A percentile compares a stretch with the other conserved stretches of the same genome.
Conservation (phyloP, 2,888 invertebrate species). For the Diarsia brunnea region DNA sequence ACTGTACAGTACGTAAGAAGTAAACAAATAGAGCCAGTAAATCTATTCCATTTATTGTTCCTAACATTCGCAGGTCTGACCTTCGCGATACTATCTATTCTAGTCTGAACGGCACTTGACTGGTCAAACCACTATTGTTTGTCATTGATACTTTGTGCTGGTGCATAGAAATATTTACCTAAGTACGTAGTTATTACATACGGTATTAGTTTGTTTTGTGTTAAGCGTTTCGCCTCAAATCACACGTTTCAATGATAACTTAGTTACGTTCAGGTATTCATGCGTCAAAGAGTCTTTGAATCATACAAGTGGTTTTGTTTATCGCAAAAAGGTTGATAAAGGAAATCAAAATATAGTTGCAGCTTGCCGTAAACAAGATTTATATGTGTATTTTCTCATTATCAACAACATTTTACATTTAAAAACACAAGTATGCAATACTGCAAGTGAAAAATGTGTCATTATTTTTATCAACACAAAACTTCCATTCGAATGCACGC, state of each 20-base stretch:
- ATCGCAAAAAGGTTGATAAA: slow-evolving; percentile 3
- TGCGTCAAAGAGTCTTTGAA: slow-evolving; percentile 3
- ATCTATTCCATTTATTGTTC: slow-evolving; percentile 40
- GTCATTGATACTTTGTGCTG: slow-evolving; percentile 56
- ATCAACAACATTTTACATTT: slow-evolving; percentile 20
- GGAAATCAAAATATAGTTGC: background rate
- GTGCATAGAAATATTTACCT: slow-evolving; percentile 40
- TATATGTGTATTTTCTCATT: background rate
- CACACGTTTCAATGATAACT: slow-evolving; percentile 36
- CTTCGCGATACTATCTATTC: slow-evolving; percentile 71
- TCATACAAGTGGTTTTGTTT: background rate
- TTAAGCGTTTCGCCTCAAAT: slow-evolving; percentile 17
- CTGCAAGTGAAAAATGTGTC: slow-evolving; percentile 53
- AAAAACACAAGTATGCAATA: slow-evolving; percentile 25
- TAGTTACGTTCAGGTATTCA: background rate
- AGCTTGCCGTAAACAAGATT: background rate
- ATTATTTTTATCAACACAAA: slow-evolving; percentile 62
- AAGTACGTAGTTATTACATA: slow-evolving; percentile 18
- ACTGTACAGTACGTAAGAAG: background rate
- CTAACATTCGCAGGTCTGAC: slow-evolving; percentile 65
- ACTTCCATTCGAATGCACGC: slow-evolving; percentile 48
- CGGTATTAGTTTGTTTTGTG: slow-evolving; percentile 13
- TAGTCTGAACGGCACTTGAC: slow-evolving; percentile 66
- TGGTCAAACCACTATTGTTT: slow-evolving; percentile 70
- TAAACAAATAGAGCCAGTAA: slow-evolving; percentile 13